phyloP scores from a whole-genome alignment of 2,888 invertebrate genomes.

The Orthonychiurus folsomi region DNA sequence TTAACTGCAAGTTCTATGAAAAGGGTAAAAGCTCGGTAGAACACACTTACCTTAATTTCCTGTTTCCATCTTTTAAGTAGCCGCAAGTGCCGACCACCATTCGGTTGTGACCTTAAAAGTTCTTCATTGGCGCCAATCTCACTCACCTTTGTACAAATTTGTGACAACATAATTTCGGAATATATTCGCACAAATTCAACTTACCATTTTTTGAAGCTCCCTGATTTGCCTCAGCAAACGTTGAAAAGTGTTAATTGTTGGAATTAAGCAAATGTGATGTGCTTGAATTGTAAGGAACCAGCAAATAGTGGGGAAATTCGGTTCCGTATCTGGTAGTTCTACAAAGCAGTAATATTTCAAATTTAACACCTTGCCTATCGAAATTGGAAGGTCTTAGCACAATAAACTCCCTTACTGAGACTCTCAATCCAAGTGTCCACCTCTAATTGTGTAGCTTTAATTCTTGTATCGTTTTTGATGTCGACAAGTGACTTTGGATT shows the following conservation, averaged over 20 bases:
- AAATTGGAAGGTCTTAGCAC: too few relatives aligned
- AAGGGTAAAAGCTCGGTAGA: not conserved
- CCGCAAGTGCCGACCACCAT: slow-evolving; percentile 68
- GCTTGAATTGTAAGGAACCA: slow-evolving; percentile 93
- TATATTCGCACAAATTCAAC: slow-evolving; percentile 50
- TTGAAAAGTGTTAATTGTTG: slow-evolving; percentile 76
- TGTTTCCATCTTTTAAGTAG: slow-evolving; percentile 78
- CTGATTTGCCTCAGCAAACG: slow-evolving; percentile 64
- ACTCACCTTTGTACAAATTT: too few relatives aligned
- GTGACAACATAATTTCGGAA: too few relatives aligned
- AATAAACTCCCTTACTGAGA: slow-evolving; percentile 50
- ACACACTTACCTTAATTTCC: slow-evolving; percentile 56
- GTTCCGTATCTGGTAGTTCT: slow-evolving; percentile 46
- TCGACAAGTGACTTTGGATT: slow-evolving; percentile 65
- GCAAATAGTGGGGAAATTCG: slow-evolving; percentile 91
- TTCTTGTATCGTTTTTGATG: slow-evolving; percentile 63
- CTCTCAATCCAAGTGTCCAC: slow-evolving; percentile 64
- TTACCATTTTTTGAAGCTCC: slow-evolving; percentile 74
- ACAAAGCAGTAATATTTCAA: not conserved
- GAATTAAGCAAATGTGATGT: slow-evolving; percentile 83
- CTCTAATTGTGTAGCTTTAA: slow-evolving; percentile 74
- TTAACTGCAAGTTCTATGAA: slow-evolving; percentile 7
- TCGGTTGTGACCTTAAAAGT: slow-evolving; percentile 69
- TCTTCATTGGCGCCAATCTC: slow-evolving; percentile 49
- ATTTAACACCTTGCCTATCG: not conserved